These are phyloP conservation scores for Buathra laborator DNA, from an alignment of 2,888 invertebrate genomes.

Conservation along the genomic window DNA sequence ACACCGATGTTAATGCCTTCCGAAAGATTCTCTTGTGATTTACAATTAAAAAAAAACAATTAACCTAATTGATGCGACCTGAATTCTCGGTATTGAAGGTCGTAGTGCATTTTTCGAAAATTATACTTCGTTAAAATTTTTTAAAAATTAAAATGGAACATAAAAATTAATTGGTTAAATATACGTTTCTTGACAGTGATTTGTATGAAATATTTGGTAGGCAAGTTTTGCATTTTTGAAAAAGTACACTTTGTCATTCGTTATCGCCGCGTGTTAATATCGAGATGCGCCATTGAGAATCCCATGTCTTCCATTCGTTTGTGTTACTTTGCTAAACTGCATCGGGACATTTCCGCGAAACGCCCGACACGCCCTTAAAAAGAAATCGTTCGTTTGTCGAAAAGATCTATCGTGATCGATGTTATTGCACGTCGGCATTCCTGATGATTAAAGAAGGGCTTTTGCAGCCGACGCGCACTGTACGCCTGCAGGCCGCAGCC, in stretches of 20 bases:
- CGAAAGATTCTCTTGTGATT: no score
- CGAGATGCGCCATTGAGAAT: slow-evolving; percentile 37
- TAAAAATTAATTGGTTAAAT: no score
- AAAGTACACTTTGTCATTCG: slow-evolving; percentile 28
- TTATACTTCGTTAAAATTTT: no score
- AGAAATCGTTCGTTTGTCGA: slow-evolving; percentile 14
- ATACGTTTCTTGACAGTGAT: no score
- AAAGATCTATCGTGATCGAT: slow-evolving; percentile 49
- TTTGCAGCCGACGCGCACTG: slow-evolving; percentile 34
- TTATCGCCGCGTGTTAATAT: slow-evolving; percentile 36
- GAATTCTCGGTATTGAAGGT: no score
- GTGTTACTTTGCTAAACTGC: not conserved
- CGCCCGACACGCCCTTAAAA: slow-evolving; percentile 22
- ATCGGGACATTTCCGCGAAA: slow-evolving; percentile 35
- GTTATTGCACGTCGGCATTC: slow-evolving; percentile 35
- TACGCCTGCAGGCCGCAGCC: slow-evolving; percentile 27
- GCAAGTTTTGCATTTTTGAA: no score
- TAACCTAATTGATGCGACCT: no score
- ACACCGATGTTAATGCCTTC: no score
- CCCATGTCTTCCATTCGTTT: slow-evolving; percentile 11
- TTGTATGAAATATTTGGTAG: no score
- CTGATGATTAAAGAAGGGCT: slow-evolving; percentile 43
- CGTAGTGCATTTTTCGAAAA: no score
- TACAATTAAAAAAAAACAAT: no score
- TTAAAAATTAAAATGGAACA: no score